A percentile compares a stretch with the other conserved stretches of the same genome.
phyloP scores from a whole-genome alignment of 2,888 invertebrate genomes.

The Invenusta paracnida region DNA sequence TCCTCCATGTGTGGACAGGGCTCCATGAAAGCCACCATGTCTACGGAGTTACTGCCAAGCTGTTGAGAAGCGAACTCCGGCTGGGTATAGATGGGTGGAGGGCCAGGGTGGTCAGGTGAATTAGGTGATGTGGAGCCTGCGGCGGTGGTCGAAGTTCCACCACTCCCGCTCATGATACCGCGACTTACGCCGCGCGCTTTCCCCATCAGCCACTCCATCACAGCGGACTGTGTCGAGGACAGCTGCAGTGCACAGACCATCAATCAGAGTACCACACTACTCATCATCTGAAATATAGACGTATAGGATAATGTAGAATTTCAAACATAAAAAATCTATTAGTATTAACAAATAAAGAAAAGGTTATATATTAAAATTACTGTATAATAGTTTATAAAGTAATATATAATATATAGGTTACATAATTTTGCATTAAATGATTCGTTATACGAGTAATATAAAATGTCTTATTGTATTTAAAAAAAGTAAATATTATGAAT shows the following conservation, averaged over 20 bases:
- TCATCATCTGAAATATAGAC: too few relatives aligned
- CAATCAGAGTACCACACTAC: too few relatives aligned
- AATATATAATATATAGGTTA: too few relatives aligned
- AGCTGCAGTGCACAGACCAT: background rate
- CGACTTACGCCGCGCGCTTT: slow-evolving; percentile 41
- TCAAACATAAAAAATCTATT: too few relatives aligned
- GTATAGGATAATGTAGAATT: too few relatives aligned
- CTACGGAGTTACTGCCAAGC: background rate
- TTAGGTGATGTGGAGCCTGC: slow-evolving; percentile 2
- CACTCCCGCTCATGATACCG: slow-evolving; percentile 24
- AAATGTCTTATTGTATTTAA: too few relatives aligned
- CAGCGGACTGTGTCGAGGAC: background rate
- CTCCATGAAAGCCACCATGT: background rate
- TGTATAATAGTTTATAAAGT: too few relatives aligned
- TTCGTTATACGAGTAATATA: too few relatives aligned
- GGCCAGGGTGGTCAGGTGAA: slow-evolving; percentile 28
- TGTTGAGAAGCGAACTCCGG: slow-evolving; percentile 25
- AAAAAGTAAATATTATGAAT: too few relatives aligned
- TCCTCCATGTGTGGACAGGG: slow-evolving; percentile 13
- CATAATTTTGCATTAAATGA: too few relatives aligned
- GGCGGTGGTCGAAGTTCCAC: background rate
- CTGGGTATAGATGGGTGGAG: slow-evolving; percentile 28
- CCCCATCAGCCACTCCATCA: slow-evolving; percentile 44
- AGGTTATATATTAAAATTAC: too few relatives aligned
- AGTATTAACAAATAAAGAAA: too few relatives aligned